Conservation (phyloP, 2,113 vertebrate genomes). For the Campylorhamphus procurvoides region DNA sequence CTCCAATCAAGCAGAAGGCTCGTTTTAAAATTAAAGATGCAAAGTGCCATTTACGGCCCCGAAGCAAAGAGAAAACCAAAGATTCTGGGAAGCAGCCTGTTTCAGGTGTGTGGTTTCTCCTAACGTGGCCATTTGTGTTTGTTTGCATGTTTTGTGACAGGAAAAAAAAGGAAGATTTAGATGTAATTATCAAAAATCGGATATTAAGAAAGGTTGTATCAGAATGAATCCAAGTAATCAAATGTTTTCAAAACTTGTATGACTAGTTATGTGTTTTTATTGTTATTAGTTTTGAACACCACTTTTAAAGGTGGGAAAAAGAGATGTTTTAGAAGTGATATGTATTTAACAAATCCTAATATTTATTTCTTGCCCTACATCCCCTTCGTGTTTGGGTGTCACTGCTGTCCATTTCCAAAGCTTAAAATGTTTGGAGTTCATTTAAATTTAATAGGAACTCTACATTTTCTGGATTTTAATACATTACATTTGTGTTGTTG, state of each 20-base stretch:
- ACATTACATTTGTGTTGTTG: background rate
- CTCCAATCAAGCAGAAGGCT: conserved; percentile 91
- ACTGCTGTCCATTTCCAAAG: background rate
- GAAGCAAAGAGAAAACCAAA: conserved; percentile 84
- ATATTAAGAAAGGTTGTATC: background rate
- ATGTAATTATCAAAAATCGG: background rate
- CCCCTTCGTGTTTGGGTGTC: background rate
- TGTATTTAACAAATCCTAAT: background rate
- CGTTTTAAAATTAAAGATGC: conserved; percentile 95
- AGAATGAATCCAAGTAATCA: background rate
- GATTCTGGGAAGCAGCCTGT: conserved; percentile 78
- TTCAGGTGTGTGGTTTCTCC: conserved; percentile 76
- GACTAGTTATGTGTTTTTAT: background rate
- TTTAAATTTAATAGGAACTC: background rate
- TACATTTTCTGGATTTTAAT: background rate
- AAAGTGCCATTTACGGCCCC: conserved; percentile 90
- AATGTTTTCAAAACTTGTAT: background rate
- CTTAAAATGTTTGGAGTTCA: background rate
- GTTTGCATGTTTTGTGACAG: background rate
- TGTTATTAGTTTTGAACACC: background rate
- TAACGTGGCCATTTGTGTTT: background rate
- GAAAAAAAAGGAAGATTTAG: background rate
- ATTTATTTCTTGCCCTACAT: background rate
- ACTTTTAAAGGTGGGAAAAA: background rate
- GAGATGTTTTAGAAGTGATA: background rate